A percentile compares a stretch with the other conserved stretches of the same genome.
phyloP scores from a whole-genome alignment of 1,140 invertebrate species.

The Oncopeltus fasciatus region DNA sequence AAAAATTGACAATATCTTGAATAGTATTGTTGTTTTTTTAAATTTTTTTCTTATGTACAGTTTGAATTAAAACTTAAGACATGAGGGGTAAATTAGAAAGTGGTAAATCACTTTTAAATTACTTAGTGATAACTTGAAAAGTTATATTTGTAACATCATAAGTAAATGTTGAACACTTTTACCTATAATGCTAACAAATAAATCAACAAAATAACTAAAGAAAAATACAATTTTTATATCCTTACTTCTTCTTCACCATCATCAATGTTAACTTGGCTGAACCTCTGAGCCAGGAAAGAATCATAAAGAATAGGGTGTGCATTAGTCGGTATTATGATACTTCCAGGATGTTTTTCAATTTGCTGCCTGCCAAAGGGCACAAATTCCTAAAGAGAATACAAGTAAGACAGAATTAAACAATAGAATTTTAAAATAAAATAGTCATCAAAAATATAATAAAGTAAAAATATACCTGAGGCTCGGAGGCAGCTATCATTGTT shows the following conservation, averaged over 20 bases:
- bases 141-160: too few species aligned
- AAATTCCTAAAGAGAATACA: slow-evolving; percentile 64
- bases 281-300: slow-evolving; percentile 47
- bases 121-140: too few species aligned
- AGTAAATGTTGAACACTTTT: too few species aligned
- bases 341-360: slow-evolving; percentile 60
- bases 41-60: too few species aligned
- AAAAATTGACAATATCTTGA: too few species aligned
- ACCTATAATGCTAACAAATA: not conserved
- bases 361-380: slow-evolving; percentile 74
- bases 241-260: slow-evolving; percentile 36
- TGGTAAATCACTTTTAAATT: too few species aligned
- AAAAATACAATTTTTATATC: slow-evolving; percentile 9
- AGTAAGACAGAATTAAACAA: not conserved
- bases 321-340: slow-evolving; percentile 29
- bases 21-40: too few species aligned
- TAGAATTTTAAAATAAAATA: not conserved
- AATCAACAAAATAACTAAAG: not conserved
- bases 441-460: too few species aligned
- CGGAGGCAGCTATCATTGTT: slow-evolving; percentile 64
- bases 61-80: too few species aligned
- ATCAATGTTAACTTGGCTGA: slow-evolving; percentile 56
- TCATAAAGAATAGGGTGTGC: slow-evolving; percentile 35
- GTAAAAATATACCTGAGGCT: slow-evolving; percentile 54
- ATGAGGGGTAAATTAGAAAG: too few species aligned